Base-by-base conservation (phyloP, 2,797 vertebrate genomes). In the Tolypeutes matacus region DNA sequence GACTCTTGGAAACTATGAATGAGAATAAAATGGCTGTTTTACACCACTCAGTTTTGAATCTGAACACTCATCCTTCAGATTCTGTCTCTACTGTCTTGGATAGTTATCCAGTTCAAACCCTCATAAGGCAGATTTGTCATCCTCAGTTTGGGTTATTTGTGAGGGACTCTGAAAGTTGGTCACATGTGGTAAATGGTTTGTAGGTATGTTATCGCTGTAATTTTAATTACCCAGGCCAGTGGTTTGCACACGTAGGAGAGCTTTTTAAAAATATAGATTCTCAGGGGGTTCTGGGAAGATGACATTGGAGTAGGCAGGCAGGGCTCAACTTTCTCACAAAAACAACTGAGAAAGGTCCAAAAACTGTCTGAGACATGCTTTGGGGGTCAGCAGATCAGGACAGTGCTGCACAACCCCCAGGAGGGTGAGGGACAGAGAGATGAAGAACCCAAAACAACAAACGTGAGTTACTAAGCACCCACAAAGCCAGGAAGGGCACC, bases 181-280 rank as follows among this genome's bases (percentile, higher is more conserved):
- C 39, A 39, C 39, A 39, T 39, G 39, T 39, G 39, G 39, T 39
- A 39, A 90, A 60, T 53, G 18, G n/a, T 60, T 73, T 85, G 56
- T 53, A 7, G 12, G 36, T 90, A 53, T 42, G 29, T 83, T 83
- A 65, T 90, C 70, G 51, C 65, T 92, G 51, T 12, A n/a, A 27
- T 94, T 86, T 94, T 92, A 92, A 89, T 92, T 86, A 95, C 65
- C 70, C 60, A 96, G 92, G 18, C 58, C 58, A 76, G 46, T 58
- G 82, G 73, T 58, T 87, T 92, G 85, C 53, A 90, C 39, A 39
- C 39, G 4, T 39, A 39, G 39, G 53, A 87, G 76, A 60, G 42
- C 0, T 42, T 51, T 76, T 27, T 81, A 60, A 86, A 76, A 53
- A 77, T 46, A 29, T 7, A 42, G 39, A 60, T 72, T 65, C 7